Percentiles rank a stretch among this genome's conserved stretches.
Evolutionary conservation across 2,888 invertebrate species (phyloP).

Genomic region (Troides helena): DNA sequence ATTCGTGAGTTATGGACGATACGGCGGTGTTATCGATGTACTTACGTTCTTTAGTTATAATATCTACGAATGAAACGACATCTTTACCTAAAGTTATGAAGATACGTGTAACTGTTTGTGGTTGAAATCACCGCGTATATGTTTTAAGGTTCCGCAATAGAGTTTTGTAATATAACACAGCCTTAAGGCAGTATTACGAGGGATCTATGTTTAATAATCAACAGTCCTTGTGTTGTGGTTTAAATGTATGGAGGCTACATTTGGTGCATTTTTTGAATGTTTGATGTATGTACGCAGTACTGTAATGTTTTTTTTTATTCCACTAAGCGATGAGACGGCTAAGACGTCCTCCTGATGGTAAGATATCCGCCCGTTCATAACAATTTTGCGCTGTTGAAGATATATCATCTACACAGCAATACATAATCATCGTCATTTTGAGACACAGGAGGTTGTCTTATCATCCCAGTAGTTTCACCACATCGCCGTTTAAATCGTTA

Average conservation of each 20-base stretch:
- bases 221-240: conserved; percentile 49
- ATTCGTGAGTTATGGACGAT: conserved; percentile 10
- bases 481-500: too few relatives aligned
- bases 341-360: too few relatives aligned
- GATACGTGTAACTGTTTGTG: conserved; percentile 45
- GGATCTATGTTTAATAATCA: conserved; percentile 55
- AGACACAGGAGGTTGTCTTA: too few relatives aligned
- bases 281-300: conserved; percentile 44
- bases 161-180: conserved; percentile 49
- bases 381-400: too few relatives aligned
- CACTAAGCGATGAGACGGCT: too few relatives aligned
- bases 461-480: too few relatives aligned
- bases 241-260: conserved; percentile 62
- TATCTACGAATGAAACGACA: conserved; percentile 53
- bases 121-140: conserved; percentile 52
- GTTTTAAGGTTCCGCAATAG: conserved; percentile 60
- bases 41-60: conserved; percentile 39
- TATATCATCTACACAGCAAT: too few relatives aligned
- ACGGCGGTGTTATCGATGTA: conserved; percentile 16
- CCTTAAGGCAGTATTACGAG: conserved; percentile 70
- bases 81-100: conserved; percentile 68
- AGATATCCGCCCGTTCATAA: too few relatives aligned
- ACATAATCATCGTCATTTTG: too few relatives aligned
- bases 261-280: conserved; percentile 49
- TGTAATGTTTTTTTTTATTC: conserved; percentile 35